Evolutionary conservation across 2,797 vertebrate genomes (phyloP).

Genomic region (Coregonus suidteri): DNA sequence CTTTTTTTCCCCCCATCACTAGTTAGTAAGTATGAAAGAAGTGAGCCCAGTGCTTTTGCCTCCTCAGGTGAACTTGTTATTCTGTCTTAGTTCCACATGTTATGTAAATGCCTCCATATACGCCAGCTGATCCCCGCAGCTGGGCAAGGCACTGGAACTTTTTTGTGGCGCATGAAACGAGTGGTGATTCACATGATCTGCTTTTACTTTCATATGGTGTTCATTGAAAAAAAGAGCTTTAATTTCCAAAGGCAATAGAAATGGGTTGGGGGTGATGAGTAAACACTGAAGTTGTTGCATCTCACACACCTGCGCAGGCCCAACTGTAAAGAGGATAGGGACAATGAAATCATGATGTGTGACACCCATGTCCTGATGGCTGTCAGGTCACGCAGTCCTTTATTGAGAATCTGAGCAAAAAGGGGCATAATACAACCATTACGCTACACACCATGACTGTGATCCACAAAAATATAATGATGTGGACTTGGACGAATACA

Average conservation of each 20-base stretch:
- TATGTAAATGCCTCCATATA: conserved; percentile 43
- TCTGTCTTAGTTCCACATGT: conserved; percentile 23
- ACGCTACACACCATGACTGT: neutral
- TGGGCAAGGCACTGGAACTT: neutral
- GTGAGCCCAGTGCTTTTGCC: conserved; percentile 15
- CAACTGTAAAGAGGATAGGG: neutral
- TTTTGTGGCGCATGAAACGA: conserved; percentile 31
- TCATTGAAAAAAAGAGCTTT: neutral
- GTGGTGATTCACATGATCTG: conserved; percentile 32
- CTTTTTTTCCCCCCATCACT: too few species aligned
- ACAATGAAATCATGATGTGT: neutral
- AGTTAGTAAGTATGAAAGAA: conserved; percentile 2
- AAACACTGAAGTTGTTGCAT: neutral
- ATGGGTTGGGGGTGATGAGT: neutral
- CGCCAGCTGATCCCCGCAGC: conserved; percentile 29
- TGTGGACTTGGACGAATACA: neutral
- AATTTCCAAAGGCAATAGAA: neutral
- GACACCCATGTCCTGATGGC: neutral
- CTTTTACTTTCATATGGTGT: conserved; percentile 23
- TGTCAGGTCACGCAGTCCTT: neutral
- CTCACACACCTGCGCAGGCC: neutral
- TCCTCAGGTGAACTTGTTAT: conserved; percentile 41
- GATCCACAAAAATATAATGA: neutral
- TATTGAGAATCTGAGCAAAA: neutral
- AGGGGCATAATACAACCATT: neutral